These are phyloP conservation scores for Hipparchia semele DNA, from an alignment of 2,888 invertebrate species.

Conservation along the genomic window DNA sequence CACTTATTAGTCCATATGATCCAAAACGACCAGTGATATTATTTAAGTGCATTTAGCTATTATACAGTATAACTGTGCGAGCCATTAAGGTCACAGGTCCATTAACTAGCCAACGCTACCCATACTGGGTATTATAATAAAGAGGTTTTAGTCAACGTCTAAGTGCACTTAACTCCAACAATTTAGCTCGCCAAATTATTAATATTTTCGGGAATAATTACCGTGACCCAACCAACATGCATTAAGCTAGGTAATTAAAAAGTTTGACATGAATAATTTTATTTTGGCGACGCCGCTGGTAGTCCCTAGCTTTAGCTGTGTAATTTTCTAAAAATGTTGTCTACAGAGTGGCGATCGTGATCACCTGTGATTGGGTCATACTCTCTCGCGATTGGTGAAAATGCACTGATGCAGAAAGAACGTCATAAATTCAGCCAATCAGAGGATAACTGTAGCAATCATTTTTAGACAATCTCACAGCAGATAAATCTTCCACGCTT, in stretches of 20 bases:
- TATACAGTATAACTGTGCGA: background rate
- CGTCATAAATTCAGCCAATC: too few species aligned
- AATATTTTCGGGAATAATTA: background rate
- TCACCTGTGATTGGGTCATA: too few species aligned
- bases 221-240: background rate
- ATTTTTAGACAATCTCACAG: too few species aligned
- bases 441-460: too few species aligned
- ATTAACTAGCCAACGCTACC: slow-evolving; percentile 5
- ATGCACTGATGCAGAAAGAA: too few species aligned
- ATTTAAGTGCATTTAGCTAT: slow-evolving; percentile 6
- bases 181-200: slow-evolving; percentile 1
- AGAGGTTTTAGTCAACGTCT: background rate
- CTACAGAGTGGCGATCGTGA: too few species aligned
- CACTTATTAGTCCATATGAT: background rate
- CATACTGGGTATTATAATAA: slow-evolving; percentile 1
- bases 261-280: background rate
- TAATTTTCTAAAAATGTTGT: too few species aligned
- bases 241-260: background rate
- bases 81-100: slow-evolving; percentile 14
- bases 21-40: background rate
- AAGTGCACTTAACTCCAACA: slow-evolving; percentile 16
- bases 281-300: too few species aligned
- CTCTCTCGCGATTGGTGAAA: too few species aligned
- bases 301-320: too few species aligned
- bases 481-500: background rate